These are phyloP conservation scores for Ptychochromis oligacanthus DNA, from an alignment of 2,113 vertebrate species.

Conservation along the genomic window DNA sequence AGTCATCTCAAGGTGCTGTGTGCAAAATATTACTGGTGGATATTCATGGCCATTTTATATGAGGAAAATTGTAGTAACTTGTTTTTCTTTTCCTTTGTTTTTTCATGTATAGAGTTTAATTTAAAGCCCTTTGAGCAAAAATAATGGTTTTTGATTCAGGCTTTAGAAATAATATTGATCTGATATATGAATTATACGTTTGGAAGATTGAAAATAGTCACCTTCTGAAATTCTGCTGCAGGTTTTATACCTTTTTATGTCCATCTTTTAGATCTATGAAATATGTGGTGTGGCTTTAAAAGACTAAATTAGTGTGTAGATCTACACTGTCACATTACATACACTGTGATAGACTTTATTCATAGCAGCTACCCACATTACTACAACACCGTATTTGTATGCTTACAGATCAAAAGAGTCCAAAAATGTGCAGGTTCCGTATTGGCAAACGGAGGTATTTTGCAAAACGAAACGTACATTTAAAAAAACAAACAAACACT, in stretches of 20 bases:
- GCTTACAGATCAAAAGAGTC: background rate
- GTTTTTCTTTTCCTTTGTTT: too few species aligned
- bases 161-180: too few species aligned
- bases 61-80: too few species aligned
- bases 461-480: too few species aligned
- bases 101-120: background rate
- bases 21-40: too few species aligned
- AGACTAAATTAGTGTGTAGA: fast-evolving
- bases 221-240: background rate
- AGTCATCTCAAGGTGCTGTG: too few species aligned
- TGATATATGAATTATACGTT: background rate
- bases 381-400: fast-evolving
- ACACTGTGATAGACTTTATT: fast-evolving
- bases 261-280: background rate
- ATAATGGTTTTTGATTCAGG: too few species aligned
- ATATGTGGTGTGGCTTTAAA: background rate
- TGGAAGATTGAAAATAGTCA: background rate
- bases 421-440: background rate
- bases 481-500: too few species aligned
- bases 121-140: background rate
- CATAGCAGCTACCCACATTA: background rate
- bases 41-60: too few species aligned
- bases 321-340: background rate
- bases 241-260: background rate
- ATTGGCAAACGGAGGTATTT: background rate